Percentiles rank a stretch among this genome's conserved stretches.
Evolutionary conservation across 2,888 invertebrate species (phyloP).

Genomic region (Ochropacha duplaris): DNA sequence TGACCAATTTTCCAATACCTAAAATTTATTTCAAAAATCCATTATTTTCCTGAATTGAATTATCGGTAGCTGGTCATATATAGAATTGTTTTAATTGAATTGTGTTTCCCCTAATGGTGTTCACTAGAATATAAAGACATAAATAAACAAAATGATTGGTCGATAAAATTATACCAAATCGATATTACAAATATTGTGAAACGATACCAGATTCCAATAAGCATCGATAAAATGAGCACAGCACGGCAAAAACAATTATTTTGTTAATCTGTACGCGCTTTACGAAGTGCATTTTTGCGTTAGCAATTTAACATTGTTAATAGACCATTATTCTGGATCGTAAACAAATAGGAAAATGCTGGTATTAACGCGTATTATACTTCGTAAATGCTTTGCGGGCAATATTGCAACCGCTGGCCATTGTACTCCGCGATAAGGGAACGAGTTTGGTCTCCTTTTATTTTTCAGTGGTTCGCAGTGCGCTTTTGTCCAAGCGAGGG

Average conservation of each 20-base stretch:
- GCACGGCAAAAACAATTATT: slow-evolving; percentile 31
- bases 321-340: slow-evolving; percentile 48
- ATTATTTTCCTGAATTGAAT: too few relatives aligned
- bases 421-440: slow-evolving; percentile 56
- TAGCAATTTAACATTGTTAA: slow-evolving; percentile 58
- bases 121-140: neutral
- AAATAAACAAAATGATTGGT: neutral
- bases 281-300: slow-evolving; percentile 33
- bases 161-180: neutral
- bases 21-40: too few relatives aligned
- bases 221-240: neutral
- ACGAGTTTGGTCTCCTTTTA: slow-evolving; percentile 44
- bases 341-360: slow-evolving; percentile 65
- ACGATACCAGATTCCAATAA: neutral
- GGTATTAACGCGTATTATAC: slow-evolving; percentile 57
- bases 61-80: too few relatives aligned
- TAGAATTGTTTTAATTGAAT: neutral
- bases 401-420: slow-evolving; percentile 26
- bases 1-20: too few relatives aligned
- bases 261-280: slow-evolving; percentile 37
- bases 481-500: slow-evolving; percentile 31
- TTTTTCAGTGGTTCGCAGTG: slow-evolving; percentile 45
- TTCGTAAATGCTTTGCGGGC: slow-evolving; percentile 12
- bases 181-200: neutral
- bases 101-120: neutral